These are phyloP conservation scores for Eubasilissa splendida DNA, from an alignment of 2,888 invertebrate species.

Conservation along the genomic window DNA sequence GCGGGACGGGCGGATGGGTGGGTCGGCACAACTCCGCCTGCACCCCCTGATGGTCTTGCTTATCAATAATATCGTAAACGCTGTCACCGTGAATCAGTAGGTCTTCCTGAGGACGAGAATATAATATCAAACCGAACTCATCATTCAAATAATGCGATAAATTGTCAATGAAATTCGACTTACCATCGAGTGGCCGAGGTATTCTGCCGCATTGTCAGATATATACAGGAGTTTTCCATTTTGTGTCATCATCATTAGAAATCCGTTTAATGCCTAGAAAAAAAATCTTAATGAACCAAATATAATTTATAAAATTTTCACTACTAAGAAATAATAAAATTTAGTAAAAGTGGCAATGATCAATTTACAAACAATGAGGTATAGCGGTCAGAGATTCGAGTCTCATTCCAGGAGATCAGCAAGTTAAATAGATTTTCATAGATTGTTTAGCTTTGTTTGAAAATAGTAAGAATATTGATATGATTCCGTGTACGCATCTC, in stretches of 20 bases:
- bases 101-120: slow-evolving; percentile 83
- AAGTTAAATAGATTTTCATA: no score
- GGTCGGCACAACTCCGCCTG: slow-evolving; percentile 89
- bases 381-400: no score
- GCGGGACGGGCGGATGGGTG: slow-evolving; percentile 61
- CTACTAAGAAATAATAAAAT: no score
- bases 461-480: no score
- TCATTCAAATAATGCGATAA: not conserved
- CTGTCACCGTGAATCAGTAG: slow-evolving; percentile 98
- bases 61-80: slow-evolving; percentile 98
- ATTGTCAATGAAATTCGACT: slow-evolving; percentile 63
- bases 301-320: not conserved
- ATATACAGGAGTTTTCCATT: slow-evolving; percentile 98
- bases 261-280: slow-evolving; percentile 92
- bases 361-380: no score
- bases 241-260: slow-evolving; percentile 98
- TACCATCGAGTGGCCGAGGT: slow-evolving; percentile 99
- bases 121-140: not conserved
- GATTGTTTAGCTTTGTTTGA: no score
- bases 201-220: slow-evolving; percentile 98
- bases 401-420: no score
- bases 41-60: slow-evolving; percentile 97
- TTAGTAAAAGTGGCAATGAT: no score
- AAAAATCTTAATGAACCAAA: not conserved
- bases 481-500: no score